Evolutionary conservation across 2,888 invertebrate species (phyloP), one percentile per base, ranked within the genome.

Genomic region (Loripinus fragilis): DNA sequence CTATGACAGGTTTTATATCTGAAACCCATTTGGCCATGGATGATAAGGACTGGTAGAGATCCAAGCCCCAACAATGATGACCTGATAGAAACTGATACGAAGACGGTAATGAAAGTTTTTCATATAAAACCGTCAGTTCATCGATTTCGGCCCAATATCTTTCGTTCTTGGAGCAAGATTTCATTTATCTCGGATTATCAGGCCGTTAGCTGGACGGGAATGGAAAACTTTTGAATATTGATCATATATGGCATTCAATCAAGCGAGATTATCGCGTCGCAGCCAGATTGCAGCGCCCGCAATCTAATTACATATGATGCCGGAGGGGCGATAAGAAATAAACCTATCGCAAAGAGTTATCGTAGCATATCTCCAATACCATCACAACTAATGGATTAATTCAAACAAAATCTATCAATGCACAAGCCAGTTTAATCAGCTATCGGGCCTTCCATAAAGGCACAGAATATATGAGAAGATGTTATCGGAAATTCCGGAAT

Each of bases 261-360:
- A 86, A 78, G 85, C 85, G 81, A 83, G 88, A 89, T 90, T 89
- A 90, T 91, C 90, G 68, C 60, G 64, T 83, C 65, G 50, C 72
- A 52, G 68, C 74, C 75, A 88, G 85, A 86, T 87, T 87, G 87
- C 77, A 74, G 74, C 79, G 71, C 83, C 79, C 85, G 80, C 86
- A 78, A 77, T 90, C 90, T 90, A 91, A 91, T 91, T 91, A 91
- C 89, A 86, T 85, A 87, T 85, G 86, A 88, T 87, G 88, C 87
- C 86, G 87, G 80, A 74, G 81, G 78, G 74, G 78, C 75, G 86
- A 89, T 89, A 90, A 88, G 84, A 71, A 72, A 66, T 42, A 70
- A 76, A 74, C 77, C 74, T 89, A 89, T 89, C 88, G 74, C 15
- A 45, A 50, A 74, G 81, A 71, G 80, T 84, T 87, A 87, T 87